These are phyloP conservation scores for Acrocephalus arundinaceus DNA, from an alignment of 2,113 vertebrate genomes.

Conservation along the genomic window DNA sequence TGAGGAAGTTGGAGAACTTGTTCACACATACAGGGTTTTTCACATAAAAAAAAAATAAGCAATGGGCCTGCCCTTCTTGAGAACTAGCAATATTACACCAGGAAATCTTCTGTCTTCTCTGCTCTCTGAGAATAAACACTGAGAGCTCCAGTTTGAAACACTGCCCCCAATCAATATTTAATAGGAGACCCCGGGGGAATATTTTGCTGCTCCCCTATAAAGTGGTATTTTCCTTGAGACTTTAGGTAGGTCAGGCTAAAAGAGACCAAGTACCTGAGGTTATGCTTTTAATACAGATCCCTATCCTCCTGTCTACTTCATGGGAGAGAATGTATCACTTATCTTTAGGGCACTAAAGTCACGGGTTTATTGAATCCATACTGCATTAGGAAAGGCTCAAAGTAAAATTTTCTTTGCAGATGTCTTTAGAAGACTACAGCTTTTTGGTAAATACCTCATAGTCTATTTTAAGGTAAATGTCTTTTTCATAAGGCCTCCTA, in stretches of 20 bases:
- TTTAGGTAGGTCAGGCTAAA: not conserved
- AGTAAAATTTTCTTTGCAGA: not conserved
- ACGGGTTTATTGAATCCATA: not conserved
- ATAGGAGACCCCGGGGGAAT: not conserved
- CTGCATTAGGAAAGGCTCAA: not conserved
- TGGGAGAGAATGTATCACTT: not conserved
- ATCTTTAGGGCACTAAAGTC: not conserved
- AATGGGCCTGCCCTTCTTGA: not conserved
- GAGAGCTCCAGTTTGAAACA: not conserved
- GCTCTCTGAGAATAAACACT: not conserved
- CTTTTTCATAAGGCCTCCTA: not conserved
- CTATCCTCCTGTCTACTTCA: not conserved
- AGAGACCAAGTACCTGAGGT: not conserved
- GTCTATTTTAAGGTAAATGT: not conserved
- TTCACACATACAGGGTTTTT: not conserved
- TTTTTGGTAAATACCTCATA: not conserved
- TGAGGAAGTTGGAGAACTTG: not conserved
- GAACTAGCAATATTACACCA: not conserved
- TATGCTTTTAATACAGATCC: not conserved
- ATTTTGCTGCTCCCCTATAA: not conserved
- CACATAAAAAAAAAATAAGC: not conserved
- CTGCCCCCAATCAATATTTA: fast-evolving
- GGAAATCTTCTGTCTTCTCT: not conserved
- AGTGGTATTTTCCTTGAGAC: not conserved
- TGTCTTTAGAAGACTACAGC: not conserved